Evolutionary conservation across 2,113 vertebrate species (phyloP), one percentile per base, ranked within the genome.

Genomic region (Albula glossodonta): DNA sequence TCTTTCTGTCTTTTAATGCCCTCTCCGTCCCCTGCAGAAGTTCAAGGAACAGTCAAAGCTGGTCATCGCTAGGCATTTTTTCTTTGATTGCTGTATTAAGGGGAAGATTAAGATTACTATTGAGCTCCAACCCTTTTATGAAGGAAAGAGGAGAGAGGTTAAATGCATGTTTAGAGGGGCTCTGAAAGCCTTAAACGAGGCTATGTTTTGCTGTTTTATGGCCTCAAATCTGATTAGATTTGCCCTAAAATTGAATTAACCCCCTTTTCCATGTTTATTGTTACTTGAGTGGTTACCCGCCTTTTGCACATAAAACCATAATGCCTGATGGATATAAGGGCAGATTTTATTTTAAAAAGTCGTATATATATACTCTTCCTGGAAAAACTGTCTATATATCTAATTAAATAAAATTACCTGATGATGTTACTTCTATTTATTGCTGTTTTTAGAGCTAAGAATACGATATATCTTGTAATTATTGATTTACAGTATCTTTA

Each of bases 161-260:
- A 85, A 91, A 91, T 90, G 91, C 90, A 86, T 88, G 80, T 83
- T 88, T 60, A 74, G 86, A 60, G 88, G 89, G 88, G 89, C 88
- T 93, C 87, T 91, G 86, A 90, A 90, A 94, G 90, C 88, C 90
- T 86, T 87, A 93, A 93, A 88, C 84, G 90, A 91, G 88, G 74
- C 81, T 87, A 86, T 84, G 91, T 93, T 88, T 92, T 92, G 91
- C 89, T 90, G 22, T 92, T 93, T 91, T 93, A 92, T 89, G 90
- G 90, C 90, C 87, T 85, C 86, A 93, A 93, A 95, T 92, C 83
- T 85, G 90, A 92, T 94, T 92, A 94, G 90, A 91, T 91, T 88
- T 89, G 88, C 90, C 88, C 90, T 90, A 84, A 90, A 90, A 88
- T 89, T 85, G 84, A 83, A 83, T 85, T 74, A 85, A 81, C 56